phyloP scores from a whole-genome alignment of 64 coral and sea anemone genomes.

The Catalaphyllia jardinei region DNA sequence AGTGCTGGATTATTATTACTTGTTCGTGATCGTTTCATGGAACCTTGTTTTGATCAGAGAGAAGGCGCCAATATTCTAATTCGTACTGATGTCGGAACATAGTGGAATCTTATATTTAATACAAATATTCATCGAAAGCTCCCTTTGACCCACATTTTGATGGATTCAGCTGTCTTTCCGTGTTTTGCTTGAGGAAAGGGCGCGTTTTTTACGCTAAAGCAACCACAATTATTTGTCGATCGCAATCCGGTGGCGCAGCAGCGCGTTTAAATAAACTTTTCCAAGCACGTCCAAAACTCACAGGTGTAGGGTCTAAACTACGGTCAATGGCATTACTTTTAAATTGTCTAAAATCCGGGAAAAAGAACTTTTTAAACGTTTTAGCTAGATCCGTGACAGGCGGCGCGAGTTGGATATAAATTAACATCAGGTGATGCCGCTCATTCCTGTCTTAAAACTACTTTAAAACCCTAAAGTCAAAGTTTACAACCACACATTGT shows the following conservation, averaged over 20 bases:
- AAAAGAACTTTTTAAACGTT: neutral
- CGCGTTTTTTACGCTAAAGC: neutral
- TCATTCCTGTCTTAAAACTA: neutral
- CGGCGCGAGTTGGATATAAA: neutral
- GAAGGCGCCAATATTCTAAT: slow-evolving; percentile 30
- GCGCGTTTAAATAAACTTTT: neutral
- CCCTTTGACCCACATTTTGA: slow-evolving; percentile 12
- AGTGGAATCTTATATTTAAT: slow-evolving; percentile 5
- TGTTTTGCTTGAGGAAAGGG: neutral
- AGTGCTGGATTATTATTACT: neutral
- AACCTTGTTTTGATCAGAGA: slow-evolving; percentile 24
- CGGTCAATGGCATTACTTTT: neutral
- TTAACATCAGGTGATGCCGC: neutral
- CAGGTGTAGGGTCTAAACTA: neutral
- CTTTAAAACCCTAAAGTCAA: neutral
- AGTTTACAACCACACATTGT: no score
- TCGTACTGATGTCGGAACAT: slow-evolving; percentile 17
- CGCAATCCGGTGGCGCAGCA: neutral
- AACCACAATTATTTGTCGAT: neutral
- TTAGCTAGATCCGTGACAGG: neutral
- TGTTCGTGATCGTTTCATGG: slow-evolving; percentile 4
- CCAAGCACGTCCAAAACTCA: neutral
- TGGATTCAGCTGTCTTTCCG: neutral
- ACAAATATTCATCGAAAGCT: slow-evolving; percentile 44
- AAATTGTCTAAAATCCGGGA: neutral